Evolutionary conservation across 2,797 vertebrate species (phyloP).

Genomic region (Spatula versicolor): DNA sequence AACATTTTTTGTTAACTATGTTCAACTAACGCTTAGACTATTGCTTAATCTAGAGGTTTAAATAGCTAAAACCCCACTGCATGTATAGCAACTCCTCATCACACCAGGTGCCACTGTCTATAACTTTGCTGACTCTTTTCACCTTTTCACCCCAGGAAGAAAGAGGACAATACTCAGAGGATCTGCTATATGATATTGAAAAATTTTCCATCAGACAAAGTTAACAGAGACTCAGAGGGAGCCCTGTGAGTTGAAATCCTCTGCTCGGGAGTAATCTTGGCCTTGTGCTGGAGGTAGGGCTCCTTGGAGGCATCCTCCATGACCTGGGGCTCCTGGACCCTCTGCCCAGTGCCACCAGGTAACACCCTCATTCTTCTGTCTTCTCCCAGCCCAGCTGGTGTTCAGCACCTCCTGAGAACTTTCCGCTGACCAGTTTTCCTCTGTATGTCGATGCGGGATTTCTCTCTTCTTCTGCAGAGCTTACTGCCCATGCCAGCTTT

Average conservation of each 20-base stretch:
- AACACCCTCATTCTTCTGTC: background rate
- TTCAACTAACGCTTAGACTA: background rate
- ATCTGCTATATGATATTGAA: background rate
- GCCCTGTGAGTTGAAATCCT: background rate
- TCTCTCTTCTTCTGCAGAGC: background rate
- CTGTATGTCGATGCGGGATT: fast-evolving
- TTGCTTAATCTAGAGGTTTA: background rate
- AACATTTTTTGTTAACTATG: background rate
- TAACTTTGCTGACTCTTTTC: background rate
- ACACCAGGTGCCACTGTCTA: background rate
- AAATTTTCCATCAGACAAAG: background rate
- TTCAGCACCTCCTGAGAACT: background rate
- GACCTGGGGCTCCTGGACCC: background rate
- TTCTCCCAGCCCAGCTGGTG: background rate
- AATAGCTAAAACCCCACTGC: background rate
- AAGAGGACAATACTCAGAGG: background rate
- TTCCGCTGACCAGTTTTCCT: background rate
- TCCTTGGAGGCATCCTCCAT: fast-evolving
- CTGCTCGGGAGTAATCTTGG: fast-evolving
- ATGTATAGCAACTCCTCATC: background rate
- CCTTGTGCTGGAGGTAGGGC: background rate
- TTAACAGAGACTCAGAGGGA: background rate
- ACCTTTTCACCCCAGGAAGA: background rate
- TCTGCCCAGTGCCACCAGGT: background rate
- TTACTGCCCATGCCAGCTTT: background rate